These are phyloP conservation scores for Sycophila sp. DNA, from an alignment of 1,140 invertebrate genomes.

Conservation along the genomic window DNA sequence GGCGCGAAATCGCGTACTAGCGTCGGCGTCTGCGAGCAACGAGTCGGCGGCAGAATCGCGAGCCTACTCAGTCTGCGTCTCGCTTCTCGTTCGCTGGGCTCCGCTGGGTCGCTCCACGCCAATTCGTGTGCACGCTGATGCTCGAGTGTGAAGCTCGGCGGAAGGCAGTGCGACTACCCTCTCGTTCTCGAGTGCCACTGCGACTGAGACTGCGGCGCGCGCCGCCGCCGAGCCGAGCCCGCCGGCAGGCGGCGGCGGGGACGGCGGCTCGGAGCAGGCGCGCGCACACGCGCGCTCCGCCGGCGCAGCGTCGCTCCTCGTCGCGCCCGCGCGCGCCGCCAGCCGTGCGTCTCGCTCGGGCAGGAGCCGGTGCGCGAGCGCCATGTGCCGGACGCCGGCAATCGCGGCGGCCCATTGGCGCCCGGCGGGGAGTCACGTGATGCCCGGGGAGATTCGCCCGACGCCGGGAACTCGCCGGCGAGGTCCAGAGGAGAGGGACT, in stretches of 20 bases:
- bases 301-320: not conserved
- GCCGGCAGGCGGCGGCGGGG: slow-evolving; percentile 33
- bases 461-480: not conserved
- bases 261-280: not conserved
- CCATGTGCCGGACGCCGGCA: slow-evolving; percentile 61
- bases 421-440: slow-evolving; percentile 51
- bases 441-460: not conserved
- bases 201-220: slow-evolving; percentile 62
- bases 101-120: no score
- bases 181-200: slow-evolving; percentile 59
- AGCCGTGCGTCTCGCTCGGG: slow-evolving; percentile 29
- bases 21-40: no score
- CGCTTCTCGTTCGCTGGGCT: not conserved
- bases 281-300: not conserved
- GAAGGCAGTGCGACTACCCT: slow-evolving; percentile 58
- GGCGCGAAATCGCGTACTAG: no score
- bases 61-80: slow-evolving; percentile 1
- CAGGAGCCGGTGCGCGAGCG: slow-evolving; percentile 16
- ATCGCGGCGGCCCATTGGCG: slow-evolving; percentile 46
- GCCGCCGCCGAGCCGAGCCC: slow-evolving; percentile 40
- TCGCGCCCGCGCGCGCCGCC: not conserved
- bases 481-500: not conserved
- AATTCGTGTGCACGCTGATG: not conserved
- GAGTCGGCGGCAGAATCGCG: no score
- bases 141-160: slow-evolving; percentile 7